Percentiles rank a stretch among this genome's conserved stretches.
These are phyloP conservation scores for Amphipyra berbera DNA, from an alignment of 2,888 invertebrate genomes.

Conservation along the genomic window DNA sequence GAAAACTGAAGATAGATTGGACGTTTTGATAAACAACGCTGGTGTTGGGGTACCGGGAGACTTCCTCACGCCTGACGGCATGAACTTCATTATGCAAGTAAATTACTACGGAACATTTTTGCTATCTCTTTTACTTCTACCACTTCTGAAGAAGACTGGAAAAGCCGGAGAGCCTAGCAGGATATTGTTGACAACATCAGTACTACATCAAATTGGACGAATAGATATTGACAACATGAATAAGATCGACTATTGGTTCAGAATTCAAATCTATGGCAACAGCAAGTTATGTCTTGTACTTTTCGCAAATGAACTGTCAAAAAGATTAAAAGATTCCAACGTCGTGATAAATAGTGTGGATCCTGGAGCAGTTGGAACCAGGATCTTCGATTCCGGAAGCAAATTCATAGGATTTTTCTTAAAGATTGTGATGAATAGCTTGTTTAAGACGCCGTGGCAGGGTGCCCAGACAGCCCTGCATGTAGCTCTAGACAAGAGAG, in stretches of 20 bases:
- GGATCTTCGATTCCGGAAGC: conserved; percentile 90
- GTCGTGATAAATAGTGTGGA: conserved; percentile 95
- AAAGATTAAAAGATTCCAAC: conserved; percentile 90
- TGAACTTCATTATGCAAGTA: conserved; percentile 96
- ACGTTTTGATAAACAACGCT: conserved; percentile 96
- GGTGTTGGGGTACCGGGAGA: conserved; percentile 90
- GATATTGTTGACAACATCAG: conserved; percentile 93
- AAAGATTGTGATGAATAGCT: conserved; percentile 81
- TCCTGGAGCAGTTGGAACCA: conserved; percentile 94
- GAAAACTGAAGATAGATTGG: conserved; percentile 91
- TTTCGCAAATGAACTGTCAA: conserved; percentile 92
- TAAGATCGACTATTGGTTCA: conserved; percentile 86
- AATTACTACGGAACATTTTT: conserved; percentile 98
- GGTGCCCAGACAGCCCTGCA: conserved; percentile 94
- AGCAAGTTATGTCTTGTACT: conserved; percentile 93
- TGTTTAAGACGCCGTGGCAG: conserved; percentile 92
- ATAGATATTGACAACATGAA: conserved; percentile 91
- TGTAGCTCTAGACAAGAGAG: conserved; percentile 84
- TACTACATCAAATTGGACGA: conserved; percentile 91
- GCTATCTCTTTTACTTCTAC: conserved; percentile 95
- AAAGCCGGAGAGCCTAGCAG: conserved; percentile 90
- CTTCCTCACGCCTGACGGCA: conserved; percentile 92
- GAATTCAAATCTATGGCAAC: conserved; percentile 85
- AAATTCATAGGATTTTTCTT: conserved; percentile 84
- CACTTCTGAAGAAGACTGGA: conserved; percentile 91